Base-by-base conservation (phyloP, 2,797 vertebrate species). In the Chrosomus eos region DNA sequence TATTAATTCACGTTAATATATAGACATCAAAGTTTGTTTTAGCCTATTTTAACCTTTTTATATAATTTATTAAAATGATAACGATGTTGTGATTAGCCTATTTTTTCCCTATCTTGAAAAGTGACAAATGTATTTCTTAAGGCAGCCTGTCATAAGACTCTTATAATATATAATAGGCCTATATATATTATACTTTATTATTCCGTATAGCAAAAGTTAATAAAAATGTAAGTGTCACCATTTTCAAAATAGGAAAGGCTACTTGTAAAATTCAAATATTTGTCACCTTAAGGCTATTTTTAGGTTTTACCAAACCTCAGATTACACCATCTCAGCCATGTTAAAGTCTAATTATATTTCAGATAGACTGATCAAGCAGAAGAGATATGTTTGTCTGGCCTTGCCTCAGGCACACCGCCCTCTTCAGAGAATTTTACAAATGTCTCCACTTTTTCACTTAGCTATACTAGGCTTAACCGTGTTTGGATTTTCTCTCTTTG, bases 311-410 rank as follows among this genome's bases (percentile, higher is more conserved):
- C 40, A 74, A 66, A 51, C 40, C 70, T 48, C 53, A 3, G 78
- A 53, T 36, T 67, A 36, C 53, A 62, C 3, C 9, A 48, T 67
- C 26, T 83, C 43, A 16, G 18, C n/a, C 73, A 60, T 58, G 36
- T n/a, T 58, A 31, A 78, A 5, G 26, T 78, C 5, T 70, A 70
- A 70, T 84, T 45, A 43, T 78, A 58, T 77, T n/a, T 68, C n/a
- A 68, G 62, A 77, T 58, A n/a, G 64, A 55, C 31, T 81, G 31
- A 58, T 81, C 66, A 70, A 78, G 66, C 51, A 60, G 26, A 45
- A 31, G 62, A 68, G 82, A 68, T 55, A n/a, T 77, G 43, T 83
- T 84, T 84, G 60, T 83, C 23, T 76, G 60, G 45, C 67, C 74
- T 68, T 71, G 74, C 51, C 51, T 78, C 51, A 58, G 73, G 13